These are phyloP conservation scores for Catharus bicknelli DNA, from an alignment of 2,113 vertebrate species.

Conservation along the genomic window DNA sequence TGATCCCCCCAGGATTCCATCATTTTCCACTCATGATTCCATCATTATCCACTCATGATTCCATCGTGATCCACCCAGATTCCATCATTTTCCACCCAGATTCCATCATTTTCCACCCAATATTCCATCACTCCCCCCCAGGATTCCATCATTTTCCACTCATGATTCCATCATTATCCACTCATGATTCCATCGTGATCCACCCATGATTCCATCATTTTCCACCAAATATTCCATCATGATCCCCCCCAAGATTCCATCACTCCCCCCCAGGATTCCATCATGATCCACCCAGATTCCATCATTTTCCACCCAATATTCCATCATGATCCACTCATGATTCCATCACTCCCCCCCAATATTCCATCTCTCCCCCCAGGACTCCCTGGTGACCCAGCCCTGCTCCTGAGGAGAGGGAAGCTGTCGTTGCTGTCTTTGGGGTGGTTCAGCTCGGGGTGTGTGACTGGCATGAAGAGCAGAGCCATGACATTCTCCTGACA, in stretches of 20 bases:
- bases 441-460: rapidly evolving
- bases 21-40: not conserved
- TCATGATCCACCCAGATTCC: rapidly evolving
- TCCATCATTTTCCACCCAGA: rapidly evolving
- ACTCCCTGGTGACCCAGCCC: rapidly evolving
- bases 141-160: too few species aligned
- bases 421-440: rapidly evolving
- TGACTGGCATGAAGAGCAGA: not conserved
- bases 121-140: too few species aligned
- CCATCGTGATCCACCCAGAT: too few species aligned
- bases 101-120: rapidly evolving
- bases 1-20: too few species aligned
- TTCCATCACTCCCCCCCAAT: too few species aligned
- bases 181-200: too few species aligned
- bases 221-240: too few species aligned
- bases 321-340: too few species aligned
- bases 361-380: too few species aligned
- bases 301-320: too few species aligned
- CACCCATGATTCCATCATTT: rapidly evolving
- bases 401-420: not conserved
- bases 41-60: rapidly evolving
- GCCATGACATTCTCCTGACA: constrained; percentile 27
- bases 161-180: too few species aligned
- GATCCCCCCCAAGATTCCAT: rapidly evolving
- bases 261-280: rapidly evolving